Conservation (phyloP, 2,113 vertebrate species). For the Galeopterus variegatus region DNA sequence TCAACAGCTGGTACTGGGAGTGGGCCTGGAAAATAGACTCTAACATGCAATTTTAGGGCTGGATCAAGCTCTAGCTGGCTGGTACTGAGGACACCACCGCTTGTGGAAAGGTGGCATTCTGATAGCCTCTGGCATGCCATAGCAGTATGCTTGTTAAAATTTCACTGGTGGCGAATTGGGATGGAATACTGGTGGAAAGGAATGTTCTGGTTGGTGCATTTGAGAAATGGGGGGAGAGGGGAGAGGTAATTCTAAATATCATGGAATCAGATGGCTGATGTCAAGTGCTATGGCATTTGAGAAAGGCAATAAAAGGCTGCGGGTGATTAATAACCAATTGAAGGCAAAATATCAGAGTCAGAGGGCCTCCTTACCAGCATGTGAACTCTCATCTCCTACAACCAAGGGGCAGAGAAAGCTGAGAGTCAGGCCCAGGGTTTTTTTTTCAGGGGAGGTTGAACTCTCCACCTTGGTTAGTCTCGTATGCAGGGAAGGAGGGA, state of each 20-base stretch:
- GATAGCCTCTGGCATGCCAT: rapidly evolving
- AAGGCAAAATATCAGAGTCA: background rate
- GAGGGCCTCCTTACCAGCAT: background rate
- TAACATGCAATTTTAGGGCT: background rate
- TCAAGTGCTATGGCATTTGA: background rate
- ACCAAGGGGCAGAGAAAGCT: background rate
- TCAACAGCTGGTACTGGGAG: background rate
- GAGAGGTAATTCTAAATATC: background rate
- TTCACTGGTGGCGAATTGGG: background rate
- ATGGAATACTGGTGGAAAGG: background rate
- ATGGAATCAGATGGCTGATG: background rate
- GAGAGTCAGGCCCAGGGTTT: background rate
- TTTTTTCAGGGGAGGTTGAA: background rate
- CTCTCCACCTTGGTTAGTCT: background rate
- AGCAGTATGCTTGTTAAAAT: background rate
- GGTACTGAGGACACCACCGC: background rate
- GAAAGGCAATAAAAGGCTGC: background rate
- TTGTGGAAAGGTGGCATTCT: background rate
- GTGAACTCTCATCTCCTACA: background rate
- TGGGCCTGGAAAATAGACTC: background rate
- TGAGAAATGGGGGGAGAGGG: background rate
- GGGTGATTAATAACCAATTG: background rate
- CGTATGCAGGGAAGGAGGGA: background rate
- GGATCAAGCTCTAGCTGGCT: background rate
- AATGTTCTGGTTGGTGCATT: too few relatives aligned